Percentiles rank a stretch among this genome's conserved stretches.
These are phyloP conservation scores for Perognathus longimembris DNA, from an alignment of 2,113 vertebrate genomes.

Conservation along the genomic window DNA sequence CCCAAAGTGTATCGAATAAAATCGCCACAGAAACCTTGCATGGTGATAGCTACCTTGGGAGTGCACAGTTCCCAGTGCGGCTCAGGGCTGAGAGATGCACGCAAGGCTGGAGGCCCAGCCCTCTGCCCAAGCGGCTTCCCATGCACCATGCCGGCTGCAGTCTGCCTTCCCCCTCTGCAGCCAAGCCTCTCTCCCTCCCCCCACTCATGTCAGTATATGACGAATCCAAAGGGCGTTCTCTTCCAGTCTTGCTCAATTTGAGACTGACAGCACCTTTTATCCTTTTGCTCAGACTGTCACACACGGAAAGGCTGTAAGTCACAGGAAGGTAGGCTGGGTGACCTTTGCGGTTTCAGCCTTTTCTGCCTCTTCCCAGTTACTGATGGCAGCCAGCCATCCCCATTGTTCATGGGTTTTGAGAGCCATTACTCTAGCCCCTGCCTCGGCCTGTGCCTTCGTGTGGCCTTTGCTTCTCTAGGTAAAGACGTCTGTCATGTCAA, in stretches of 20 bases:
- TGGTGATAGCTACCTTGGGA: background rate
- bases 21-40: background rate
- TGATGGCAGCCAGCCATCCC: too few relatives aligned
- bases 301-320: background rate
- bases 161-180: background rate
- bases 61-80: too few relatives aligned
- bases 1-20: background rate
- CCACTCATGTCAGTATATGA: background rate
- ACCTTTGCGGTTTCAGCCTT: too few relatives aligned
- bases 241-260: background rate
- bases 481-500: background rate
- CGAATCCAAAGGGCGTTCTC: background rate
- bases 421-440: background rate
- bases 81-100: background rate
- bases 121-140: background rate
- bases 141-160: fast-evolving
- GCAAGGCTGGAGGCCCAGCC: background rate
- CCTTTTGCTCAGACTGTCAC: background rate
- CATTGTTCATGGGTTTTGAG: too few relatives aligned
- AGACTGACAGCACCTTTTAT: background rate
- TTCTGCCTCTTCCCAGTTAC: background rate
- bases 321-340: background rate
- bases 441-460: background rate
- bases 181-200: background rate
- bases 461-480: background rate